Base-by-base conservation (phyloP, 37 sponge, comb jelly and placozoan species). In the Beroe ovata region DNA sequence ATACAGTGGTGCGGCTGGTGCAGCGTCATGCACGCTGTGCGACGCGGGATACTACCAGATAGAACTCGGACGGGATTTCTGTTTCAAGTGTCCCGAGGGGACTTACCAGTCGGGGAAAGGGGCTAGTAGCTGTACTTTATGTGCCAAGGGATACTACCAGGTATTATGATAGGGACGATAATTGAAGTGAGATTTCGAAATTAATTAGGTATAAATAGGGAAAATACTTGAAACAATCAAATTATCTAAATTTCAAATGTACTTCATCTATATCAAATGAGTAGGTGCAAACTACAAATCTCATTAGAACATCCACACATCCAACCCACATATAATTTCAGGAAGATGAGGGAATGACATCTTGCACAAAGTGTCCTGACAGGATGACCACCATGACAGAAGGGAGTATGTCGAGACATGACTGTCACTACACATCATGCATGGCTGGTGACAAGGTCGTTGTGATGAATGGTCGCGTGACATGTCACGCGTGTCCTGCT, bases 391-490 rank as follows among this genome's bases (percentile, higher is more conserved):
- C 84, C 23, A 35, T 32, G 22, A 77, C 36, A 6, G 47, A 39
- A 25, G 84, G 84, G 26, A 77, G 84, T 19, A 42, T 77, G 54
- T 77, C 84, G 25, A 1, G 84, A 11, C 38, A 14, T 20, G 84
- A 77, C 14, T 77, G 84, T 77, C 84, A 77, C 47, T 77, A 33
- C 54, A 77, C 84, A 0, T 77, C 84, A 77, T 77, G 84, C 28
- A 35, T 18, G 2, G 47, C 54, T 20, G 84, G 84, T 28, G 41
- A 35, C 26, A 77, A 77, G 54, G 84, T 66, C 18, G 69, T 66
- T 4, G 2, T 66, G 1, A 18, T 32, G 25, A 30, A 26, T 30
- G 69, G 69, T 26, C 69, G 69, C 16, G 54, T 77, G 36, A 77
- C 54, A 26, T 77, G 84, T 77, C 14, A 36, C 4, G 84, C 42